Base-by-base conservation (phyloP, 2,113 vertebrate species). In the Corythornis cristatus region DNA sequence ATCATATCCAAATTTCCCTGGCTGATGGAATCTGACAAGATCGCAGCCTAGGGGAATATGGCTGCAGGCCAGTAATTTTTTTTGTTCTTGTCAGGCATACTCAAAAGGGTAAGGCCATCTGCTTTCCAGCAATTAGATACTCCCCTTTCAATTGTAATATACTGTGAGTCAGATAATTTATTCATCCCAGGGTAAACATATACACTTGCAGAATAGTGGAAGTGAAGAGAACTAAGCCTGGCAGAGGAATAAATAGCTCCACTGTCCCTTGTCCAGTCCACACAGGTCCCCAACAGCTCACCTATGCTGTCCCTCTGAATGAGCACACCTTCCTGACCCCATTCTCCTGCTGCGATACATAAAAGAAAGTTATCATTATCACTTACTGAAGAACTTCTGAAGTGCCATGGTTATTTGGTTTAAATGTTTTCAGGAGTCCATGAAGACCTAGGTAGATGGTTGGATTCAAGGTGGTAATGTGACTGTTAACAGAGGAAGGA, bases 41-140 rank as follows among this genome's bases (percentile, higher is more conserved):
- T 57, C 0, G 0, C 73, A 68, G 65, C 94, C 90, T 93, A 5
- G 73, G 88, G 91, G 94, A 91, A 87, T 91, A 85, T 57, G 56
- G 81, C 78, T 95, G 67, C 42, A 86, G 91, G 93, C 82, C 95
- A 96, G 73, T 51, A 87, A 45, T 43, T 54, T 86, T 61, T 93
- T 57, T 91, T 68, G 33, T 74, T 96, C 91, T 94, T 94, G 89
- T 96, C 93, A 94, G 79, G 90, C 93, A 81, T 95, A 58, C 84
- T 96, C 93, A 60, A 89, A 93, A 93, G 87, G 60, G 53, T 94
- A 94, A 93, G 56, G 57, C 87, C 95, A 96, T 96, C 95, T 96
- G 96, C 82, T 96, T 95, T 93, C 85, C 68, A 94, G 95, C 89
- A 95, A 83, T 94, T 96, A 95, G 91, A 86, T 91, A 89, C 56